Evolutionary conservation across 2,113 vertebrate species (phyloP), one percentile per base, ranked within the genome.

Genomic region (Ictidomys tridecemlineatus): DNA sequence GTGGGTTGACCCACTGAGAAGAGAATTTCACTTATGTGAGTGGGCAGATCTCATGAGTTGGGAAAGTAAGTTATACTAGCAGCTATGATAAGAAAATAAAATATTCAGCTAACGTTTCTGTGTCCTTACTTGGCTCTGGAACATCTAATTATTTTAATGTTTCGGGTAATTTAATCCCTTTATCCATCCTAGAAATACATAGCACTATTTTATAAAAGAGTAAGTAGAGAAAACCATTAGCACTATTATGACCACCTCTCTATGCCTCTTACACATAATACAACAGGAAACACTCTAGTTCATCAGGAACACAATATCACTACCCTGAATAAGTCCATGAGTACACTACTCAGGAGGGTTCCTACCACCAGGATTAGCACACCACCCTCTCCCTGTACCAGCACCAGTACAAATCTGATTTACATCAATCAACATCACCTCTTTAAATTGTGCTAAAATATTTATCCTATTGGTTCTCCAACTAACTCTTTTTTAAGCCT

Each of bases 261-360:
- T 28, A 17, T 26, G 11, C 45, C 20, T 26, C 39, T n/a, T 48
- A 26, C 1, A 18, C 5, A 4, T 39, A 32, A 0, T 65, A 51
- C 9, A 14, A 14, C 18, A 6, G 20, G 17, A 5, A 17, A 58
- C 22, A 37, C 32, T 5, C 14, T 45, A 32, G 20, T 30, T 16
- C 24, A 61, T 8, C n/a, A 39, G 73, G 10, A 30, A 0, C 2
- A 2, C 7, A 5, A 4, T 42, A 14, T 2, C 39, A 39, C 2
- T 9, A 2, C 30, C 16, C 17, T 0, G 1, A 56, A 24, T 1
- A n/a, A 2, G 26, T 32, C 30, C 48, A 37, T 9, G 32, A 4
- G 26, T n/a, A n/a, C 37, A 12, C 37, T 48, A 1, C 0, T 16
- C 39, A 58, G 1, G 30, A 58, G 1, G 30, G 6, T 24, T 76